A percentile compares a stretch with the other conserved stretches of the same genome.
Conservation (phyloP, 1,140 invertebrate genomes). For the Cephus cinctus region DNA sequence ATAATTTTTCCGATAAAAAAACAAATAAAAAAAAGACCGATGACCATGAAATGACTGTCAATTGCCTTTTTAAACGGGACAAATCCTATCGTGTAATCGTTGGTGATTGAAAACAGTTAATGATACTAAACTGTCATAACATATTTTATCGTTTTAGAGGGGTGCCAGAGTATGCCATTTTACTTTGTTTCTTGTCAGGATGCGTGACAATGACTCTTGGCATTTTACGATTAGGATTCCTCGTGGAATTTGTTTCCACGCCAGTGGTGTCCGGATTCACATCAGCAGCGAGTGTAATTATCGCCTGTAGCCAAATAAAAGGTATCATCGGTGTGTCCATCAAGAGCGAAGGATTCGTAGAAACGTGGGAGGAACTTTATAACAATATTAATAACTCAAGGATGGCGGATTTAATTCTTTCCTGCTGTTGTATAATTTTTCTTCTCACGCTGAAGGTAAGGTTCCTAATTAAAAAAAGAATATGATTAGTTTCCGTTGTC, state of each 20-base stretch:
- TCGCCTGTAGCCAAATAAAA: slow-evolving; percentile 80
- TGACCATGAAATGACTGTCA: too few species aligned
- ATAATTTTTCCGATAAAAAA: too few species aligned
- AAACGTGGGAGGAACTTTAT: slow-evolving; percentile 60
- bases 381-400: slow-evolving; percentile 57
- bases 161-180: slow-evolving; percentile 65
- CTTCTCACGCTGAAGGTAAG: slow-evolving; percentile 65
- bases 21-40: too few species aligned
- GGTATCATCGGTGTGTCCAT: slow-evolving; percentile 68
- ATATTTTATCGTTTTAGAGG: slow-evolving; percentile 28
- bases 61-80: too few species aligned
- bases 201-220: slow-evolving; percentile 68
- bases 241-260: slow-evolving; percentile 83
- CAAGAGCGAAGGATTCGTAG: slow-evolving; percentile 62
- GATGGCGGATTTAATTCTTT: slow-evolving; percentile 63
- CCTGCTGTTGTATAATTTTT: slow-evolving; percentile 62
- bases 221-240: slow-evolving; percentile 72
- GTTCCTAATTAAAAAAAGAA: slow-evolving; percentile 7
- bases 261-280: slow-evolving; percentile 86
- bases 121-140: too few species aligned
- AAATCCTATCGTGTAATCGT: too few species aligned
- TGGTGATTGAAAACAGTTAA: too few species aligned
- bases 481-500: too few species aligned
- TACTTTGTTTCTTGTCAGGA: slow-evolving; percentile 74
- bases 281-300: slow-evolving; percentile 81